Evolutionary conservation across 2,888 invertebrate species (phyloP).

Genomic region (Stenurella melanura): DNA sequence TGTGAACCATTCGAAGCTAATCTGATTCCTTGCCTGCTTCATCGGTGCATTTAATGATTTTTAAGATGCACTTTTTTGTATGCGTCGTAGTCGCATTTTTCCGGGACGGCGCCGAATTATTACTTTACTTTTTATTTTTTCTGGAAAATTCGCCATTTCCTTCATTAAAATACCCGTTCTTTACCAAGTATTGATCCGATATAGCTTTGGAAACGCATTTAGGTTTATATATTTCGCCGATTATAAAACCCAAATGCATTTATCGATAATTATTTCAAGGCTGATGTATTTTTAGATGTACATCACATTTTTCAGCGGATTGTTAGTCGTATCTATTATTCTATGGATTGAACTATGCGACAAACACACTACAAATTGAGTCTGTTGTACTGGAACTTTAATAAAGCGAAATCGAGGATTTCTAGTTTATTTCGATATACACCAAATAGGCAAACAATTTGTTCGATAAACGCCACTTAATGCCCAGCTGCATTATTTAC

Average conservation of each 20-base stretch:
- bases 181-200: constrained; percentile 53
- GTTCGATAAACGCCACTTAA: not conserved
- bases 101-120: constrained; percentile 70
- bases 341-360: not conserved
- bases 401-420: constrained; percentile 4
- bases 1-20: not conserved
- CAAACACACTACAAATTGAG: not conserved
- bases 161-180: constrained; percentile 55
- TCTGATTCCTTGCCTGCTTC: constrained; percentile 29
- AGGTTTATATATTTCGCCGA: constrained; percentile 1
- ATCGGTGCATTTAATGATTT: constrained; percentile 71
- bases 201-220: constrained; percentile 16
- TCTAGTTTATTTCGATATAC: constrained; percentile 5
- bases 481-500: constrained; percentile 1
- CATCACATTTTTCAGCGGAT: constrained; percentile 20
- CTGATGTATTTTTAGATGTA: constrained; percentile 38
- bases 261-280: constrained; percentile 31
- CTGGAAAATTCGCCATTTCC: constrained; percentile 64
- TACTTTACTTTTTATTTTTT: constrained; percentile 65
- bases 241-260: constrained; percentile 27
- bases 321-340: constrained; percentile 14
- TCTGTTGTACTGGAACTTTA: constrained; percentile 8
- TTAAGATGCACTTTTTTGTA: constrained; percentile 73
- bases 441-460: constrained; percentile 7
- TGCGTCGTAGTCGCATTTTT: constrained; percentile 72